These are phyloP conservation scores for Synanthedon formicaeformis DNA, from an alignment of 2,888 invertebrate genomes.

Conservation along the genomic window DNA sequence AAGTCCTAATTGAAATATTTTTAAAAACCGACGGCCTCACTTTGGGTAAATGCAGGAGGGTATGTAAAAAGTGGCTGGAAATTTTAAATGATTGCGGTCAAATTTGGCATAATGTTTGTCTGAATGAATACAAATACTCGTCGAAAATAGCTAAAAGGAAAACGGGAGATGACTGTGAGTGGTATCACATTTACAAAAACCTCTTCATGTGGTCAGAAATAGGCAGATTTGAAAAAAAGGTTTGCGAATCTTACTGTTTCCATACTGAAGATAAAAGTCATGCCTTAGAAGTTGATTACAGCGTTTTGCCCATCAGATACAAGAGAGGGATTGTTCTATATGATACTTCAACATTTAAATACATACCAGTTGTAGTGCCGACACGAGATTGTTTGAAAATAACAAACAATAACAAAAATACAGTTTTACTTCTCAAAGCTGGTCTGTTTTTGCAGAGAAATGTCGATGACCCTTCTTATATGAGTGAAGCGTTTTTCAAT, in stretches of 20 bases:
- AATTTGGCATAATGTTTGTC: slow-evolving; percentile 41
- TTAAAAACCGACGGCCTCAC: slow-evolving; percentile 33
- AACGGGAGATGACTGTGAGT: slow-evolving; percentile 30
- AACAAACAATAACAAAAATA: slow-evolving; percentile 32
- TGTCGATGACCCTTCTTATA: slow-evolving; percentile 18
- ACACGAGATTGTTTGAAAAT: slow-evolving; percentile 39
- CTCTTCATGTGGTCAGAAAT: slow-evolving; percentile 36
- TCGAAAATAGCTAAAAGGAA: slow-evolving; percentile 46
- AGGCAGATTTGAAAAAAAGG: slow-evolving; percentile 18
- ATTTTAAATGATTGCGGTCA: slow-evolving; percentile 31
- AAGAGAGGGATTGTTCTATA: slow-evolving; percentile 38
- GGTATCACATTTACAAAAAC: slow-evolving; percentile 50
- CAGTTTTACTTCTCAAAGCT: slow-evolving; percentile 34
- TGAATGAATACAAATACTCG: slow-evolving; percentile 30
- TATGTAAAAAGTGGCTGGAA: slow-evolving; percentile 42
- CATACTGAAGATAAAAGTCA: slow-evolving; percentile 35
- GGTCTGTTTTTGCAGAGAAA: slow-evolving; percentile 37
- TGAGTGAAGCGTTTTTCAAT: slow-evolving; percentile 36
- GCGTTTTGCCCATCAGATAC: slow-evolving; percentile 41
- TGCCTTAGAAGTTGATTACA: slow-evolving; percentile 33
- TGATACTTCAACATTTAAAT: slow-evolving; percentile 35
- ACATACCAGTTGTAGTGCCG: slow-evolving; percentile 40
- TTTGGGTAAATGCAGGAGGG: slow-evolving; percentile 38
- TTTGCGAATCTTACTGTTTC: slow-evolving; percentile 43
- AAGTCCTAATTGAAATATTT: slow-evolving; percentile 45